Evolutionary conservation across 2,888 invertebrate genomes (phyloP), one percentile per base, ranked within the genome.

Genomic region (Macrophya alboannulata): DNA sequence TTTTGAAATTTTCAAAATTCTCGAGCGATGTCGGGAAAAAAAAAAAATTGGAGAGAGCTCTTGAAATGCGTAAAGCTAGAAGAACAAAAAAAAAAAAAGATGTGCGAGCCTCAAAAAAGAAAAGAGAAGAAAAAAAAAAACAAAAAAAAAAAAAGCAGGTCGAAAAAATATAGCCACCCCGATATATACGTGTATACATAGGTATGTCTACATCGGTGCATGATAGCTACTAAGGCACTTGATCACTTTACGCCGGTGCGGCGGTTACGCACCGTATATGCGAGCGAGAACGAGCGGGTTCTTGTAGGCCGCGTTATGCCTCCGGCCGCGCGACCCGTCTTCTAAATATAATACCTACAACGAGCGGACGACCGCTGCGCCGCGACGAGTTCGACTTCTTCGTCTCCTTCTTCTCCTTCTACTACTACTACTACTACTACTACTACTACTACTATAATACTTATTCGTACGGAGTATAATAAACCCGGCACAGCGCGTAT

Each of bases 271-370:
- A 25, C 43, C 43, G 21, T 45, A 72, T 37, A 74, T 45, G 45
- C n/a, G 74, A 55, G 68, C 15, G 72, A 68, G 72, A 74, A 45
- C 25, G 31, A 74, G n/a, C 72, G 43, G 72, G 71, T 71, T 71
- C 40, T 72, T 77, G 81, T 81, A 62, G 81, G 81, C 62, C 81
- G 81, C 31, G 31, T 15, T 8, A n/a, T 31, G 31, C 31, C 31
- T 31, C 31, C 3, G 31, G 17, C 40, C 21, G 21, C 25, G 10
- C 55, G 43, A 51, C 48, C 40, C 25, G 59, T 62, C 62, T 17
- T 81, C 81, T 81, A 81, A 81, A 81, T 81, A 81, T 81, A 81
- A 81, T 81, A 40, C 81, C 62, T 31, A 68, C 68, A 37, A 15
- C 5, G 65, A 74, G 51, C 37, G 76, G 43, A 76, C 59, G 21